Evolutionary conservation across 92 coral and sea anemone species (phyloP).

Genomic region (Parazoanthus darwini): DNA sequence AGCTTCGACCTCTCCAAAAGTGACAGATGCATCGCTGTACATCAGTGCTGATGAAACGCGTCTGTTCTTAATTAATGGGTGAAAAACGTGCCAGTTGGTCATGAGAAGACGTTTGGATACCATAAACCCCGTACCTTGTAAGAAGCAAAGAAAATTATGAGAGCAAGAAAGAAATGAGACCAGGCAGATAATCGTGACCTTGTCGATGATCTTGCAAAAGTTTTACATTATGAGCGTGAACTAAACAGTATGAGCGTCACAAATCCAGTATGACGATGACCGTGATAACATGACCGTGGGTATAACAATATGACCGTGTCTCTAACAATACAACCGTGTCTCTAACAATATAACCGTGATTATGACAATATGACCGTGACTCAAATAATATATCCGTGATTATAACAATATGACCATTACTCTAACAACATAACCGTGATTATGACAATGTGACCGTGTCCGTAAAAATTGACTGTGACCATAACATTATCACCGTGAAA

Average conservation of each 20-base stretch:
- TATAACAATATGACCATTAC: too few species aligned
- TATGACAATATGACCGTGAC: neutral
- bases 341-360: neutral
- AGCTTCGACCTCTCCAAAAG: neutral
- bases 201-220: too few species aligned
- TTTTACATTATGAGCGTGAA: too few species aligned
- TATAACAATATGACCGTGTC: neutral
- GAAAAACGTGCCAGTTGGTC: slow-evolving; percentile 14
- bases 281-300: neutral
- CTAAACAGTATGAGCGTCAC: neutral
- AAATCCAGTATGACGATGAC: neutral
- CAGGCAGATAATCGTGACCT: neutral
- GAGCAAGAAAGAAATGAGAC: neutral
- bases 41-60: neutral
- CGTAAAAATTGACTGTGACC: neutral
- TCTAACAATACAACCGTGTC: neutral
- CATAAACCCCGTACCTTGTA: slow-evolving; percentile 5
- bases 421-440: too few species aligned
- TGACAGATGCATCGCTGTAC: neutral
- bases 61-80: neutral
- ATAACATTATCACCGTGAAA: neutral
- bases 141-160: too few species aligned
- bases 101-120: slow-evolving; percentile 18
- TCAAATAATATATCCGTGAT: too few species aligned
- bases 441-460: too few species aligned